Percentiles rank a stretch among this genome's conserved stretches.
Conservation (phyloP, 2,797 vertebrate species). For the Urophycis tenuis region DNA sequence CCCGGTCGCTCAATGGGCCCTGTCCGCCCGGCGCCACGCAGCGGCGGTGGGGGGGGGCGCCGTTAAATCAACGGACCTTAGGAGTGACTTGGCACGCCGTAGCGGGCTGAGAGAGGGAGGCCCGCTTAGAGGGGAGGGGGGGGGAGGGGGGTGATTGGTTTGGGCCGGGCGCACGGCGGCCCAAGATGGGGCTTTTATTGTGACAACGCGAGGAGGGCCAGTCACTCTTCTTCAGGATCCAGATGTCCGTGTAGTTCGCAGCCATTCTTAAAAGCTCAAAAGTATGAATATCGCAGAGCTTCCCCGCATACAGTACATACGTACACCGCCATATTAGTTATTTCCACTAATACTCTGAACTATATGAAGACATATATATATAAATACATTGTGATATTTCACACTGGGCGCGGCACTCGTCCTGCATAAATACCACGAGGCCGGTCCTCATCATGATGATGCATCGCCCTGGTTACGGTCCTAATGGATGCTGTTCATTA, state of each 20-base stretch:
- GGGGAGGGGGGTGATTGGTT: neutral
- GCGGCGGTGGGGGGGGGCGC: neutral
- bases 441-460: neutral
- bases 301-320: too few species aligned
- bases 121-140: too few species aligned
- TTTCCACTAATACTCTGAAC: neutral
- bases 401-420: neutral
- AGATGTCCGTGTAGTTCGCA: neutral
- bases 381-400: neutral
- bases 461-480: neutral
- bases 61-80: slow-evolving; percentile 2
- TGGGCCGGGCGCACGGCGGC: neutral
- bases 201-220: neutral
- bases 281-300: neutral
- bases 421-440: neutral
- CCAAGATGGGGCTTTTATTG: neutral
- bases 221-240: neutral
- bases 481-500: neutral
- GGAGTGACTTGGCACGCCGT: neutral
- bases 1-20: neutral
- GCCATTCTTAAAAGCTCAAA: too few species aligned
- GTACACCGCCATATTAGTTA: neutral
- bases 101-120: neutral
- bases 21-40: neutral
- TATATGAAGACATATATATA: neutral